Percentiles rank a stretch among this genome's conserved stretches.
Evolutionary conservation across 2,113 vertebrate species (phyloP).

Genomic region (Cromileptes altivelis): DNA sequence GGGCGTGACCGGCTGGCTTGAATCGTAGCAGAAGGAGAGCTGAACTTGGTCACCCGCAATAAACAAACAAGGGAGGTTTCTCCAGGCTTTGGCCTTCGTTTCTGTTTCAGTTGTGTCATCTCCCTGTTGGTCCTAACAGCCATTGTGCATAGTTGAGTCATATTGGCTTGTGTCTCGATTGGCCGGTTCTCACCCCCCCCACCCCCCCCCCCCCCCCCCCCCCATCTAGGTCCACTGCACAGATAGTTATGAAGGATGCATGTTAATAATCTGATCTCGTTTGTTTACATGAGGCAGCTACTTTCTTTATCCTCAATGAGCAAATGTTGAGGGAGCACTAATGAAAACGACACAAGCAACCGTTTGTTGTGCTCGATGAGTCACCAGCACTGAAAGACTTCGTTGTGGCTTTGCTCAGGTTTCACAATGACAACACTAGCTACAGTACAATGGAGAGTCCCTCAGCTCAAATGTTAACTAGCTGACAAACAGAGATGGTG

Average conservation of each 20-base stretch:
- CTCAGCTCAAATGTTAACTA: slow-evolving; percentile 33
- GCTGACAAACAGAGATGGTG: slow-evolving; percentile 33
- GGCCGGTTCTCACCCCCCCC: slow-evolving; percentile 14
- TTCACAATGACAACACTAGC: slow-evolving; percentile 52
- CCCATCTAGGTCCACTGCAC: slow-evolving; percentile 31
- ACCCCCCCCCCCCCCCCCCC: neutral
- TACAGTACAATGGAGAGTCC: slow-evolving; percentile 34
- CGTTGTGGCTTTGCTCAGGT: slow-evolving; percentile 47
- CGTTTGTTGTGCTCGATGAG: slow-evolving; percentile 11
- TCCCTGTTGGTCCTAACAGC: slow-evolving; percentile 46
- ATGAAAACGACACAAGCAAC: slow-evolving; percentile 22
- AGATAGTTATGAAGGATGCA: slow-evolving; percentile 24
- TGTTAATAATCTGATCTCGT: slow-evolving; percentile 10
- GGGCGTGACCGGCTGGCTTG: slow-evolving; percentile 22
- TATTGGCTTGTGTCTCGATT: slow-evolving; percentile 29
- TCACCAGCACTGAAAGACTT: slow-evolving; percentile 39
- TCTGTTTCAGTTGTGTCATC: slow-evolving; percentile 23
- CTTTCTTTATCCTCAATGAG: slow-evolving; percentile 12
- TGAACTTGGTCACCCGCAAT: slow-evolving; percentile 25
- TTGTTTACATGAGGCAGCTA: neutral
- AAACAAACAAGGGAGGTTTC: slow-evolving; percentile 55
- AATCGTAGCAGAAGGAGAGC: slow-evolving; percentile 9
- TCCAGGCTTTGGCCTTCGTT: slow-evolving; percentile 18
- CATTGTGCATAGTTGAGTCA: slow-evolving; percentile 70
- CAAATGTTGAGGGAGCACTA: slow-evolving; percentile 1